Evolutionary conservation across 2,113 vertebrate species (phyloP).

Genomic region (Carassius gibelio): DNA sequence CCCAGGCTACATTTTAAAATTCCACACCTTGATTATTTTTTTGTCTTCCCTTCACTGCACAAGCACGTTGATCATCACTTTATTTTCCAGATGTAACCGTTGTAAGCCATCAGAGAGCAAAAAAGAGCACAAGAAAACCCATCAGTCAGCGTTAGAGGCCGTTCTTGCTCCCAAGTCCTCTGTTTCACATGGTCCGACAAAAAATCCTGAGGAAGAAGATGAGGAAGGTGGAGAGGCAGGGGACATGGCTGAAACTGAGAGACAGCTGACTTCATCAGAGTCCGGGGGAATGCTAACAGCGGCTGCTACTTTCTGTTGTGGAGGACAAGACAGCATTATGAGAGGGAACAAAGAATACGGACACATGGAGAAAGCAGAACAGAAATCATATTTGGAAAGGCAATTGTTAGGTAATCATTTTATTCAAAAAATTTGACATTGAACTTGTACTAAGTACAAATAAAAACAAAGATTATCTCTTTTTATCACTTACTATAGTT

Average conservation of each 20-base stretch:
- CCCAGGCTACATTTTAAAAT: too few relatives aligned
- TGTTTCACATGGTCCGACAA: slow-evolving; percentile 37
- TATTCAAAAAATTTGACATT: neutral
- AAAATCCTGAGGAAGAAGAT: slow-evolving; percentile 45
- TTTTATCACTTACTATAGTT: neutral
- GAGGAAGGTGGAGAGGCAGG: slow-evolving; percentile 59
- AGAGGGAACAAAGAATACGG: neutral
- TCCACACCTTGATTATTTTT: too few relatives aligned
- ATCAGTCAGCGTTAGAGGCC: slow-evolving; percentile 43
- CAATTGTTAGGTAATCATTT: slow-evolving; percentile 59
- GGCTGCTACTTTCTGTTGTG: slow-evolving; percentile 73
- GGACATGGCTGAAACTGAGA: slow-evolving; percentile 63
- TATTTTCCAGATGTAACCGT: slow-evolving; percentile 66
- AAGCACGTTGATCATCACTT: neutral
- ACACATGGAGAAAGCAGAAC: slow-evolving; percentile 20
- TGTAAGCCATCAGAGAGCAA: slow-evolving; percentile 67
- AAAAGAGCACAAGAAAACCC: slow-evolving; percentile 26
- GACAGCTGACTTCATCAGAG: slow-evolving; percentile 60
- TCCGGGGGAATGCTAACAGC: slow-evolving; percentile 57
- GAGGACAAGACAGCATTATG: slow-evolving; percentile 58
- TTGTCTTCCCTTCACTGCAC: neutral
- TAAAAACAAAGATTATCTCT: too few relatives aligned
- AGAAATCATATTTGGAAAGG: slow-evolving; percentile 40
- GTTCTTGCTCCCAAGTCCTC: slow-evolving; percentile 50
- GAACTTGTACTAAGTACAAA: neutral